phyloP scores from a whole-genome alignment of 2,797 vertebrate genomes.

The Lagocephalus sceleratus region DNA sequence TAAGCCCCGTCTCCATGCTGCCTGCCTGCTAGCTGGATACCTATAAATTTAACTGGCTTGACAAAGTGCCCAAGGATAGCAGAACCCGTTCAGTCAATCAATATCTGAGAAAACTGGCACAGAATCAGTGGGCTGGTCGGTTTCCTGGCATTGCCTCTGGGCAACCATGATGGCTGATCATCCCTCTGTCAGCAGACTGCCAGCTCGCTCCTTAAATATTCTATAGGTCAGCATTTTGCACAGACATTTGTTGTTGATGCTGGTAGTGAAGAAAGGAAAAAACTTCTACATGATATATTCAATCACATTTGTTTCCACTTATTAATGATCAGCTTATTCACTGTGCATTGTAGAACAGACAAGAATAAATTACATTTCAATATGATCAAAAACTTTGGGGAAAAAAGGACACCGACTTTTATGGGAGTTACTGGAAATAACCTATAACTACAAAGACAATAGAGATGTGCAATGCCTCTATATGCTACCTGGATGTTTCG shows the following conservation, averaged over 20 bases:
- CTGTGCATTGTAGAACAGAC: not conserved
- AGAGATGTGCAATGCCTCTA: not conserved
- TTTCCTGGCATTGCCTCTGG: slow-evolving; percentile 59
- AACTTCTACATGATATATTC: slow-evolving; percentile 20
- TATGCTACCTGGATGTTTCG: slow-evolving; percentile 29
- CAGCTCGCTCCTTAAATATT: slow-evolving; percentile 59
- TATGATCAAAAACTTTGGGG: no score
- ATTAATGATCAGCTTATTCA: not conserved
- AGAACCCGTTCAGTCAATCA: slow-evolving; percentile 71
- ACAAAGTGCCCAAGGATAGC: slow-evolving; percentile 71
- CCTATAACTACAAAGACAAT: slow-evolving; percentile 29
- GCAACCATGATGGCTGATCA: slow-evolving; percentile 65
- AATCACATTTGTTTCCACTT: not conserved
- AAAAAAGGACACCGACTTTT: no score
- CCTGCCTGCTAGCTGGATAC: slow-evolving; percentile 64
- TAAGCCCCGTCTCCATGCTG: slow-evolving; percentile 65
- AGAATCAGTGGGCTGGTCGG: slow-evolving; percentile 48
- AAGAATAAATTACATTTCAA: no score
- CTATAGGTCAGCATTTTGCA: slow-evolving; percentile 53
- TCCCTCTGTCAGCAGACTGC: slow-evolving; percentile 52
- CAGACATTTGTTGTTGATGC: slow-evolving; percentile 11
- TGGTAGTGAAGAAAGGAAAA: not conserved
- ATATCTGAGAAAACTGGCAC: slow-evolving; percentile 63
- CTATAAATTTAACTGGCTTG: slow-evolving; percentile 73
- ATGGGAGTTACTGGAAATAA: slow-evolving; percentile 20